These are phyloP conservation scores for Leptopilina myrica DNA, from an alignment of 2,888 invertebrate species.

Conservation along the genomic window DNA sequence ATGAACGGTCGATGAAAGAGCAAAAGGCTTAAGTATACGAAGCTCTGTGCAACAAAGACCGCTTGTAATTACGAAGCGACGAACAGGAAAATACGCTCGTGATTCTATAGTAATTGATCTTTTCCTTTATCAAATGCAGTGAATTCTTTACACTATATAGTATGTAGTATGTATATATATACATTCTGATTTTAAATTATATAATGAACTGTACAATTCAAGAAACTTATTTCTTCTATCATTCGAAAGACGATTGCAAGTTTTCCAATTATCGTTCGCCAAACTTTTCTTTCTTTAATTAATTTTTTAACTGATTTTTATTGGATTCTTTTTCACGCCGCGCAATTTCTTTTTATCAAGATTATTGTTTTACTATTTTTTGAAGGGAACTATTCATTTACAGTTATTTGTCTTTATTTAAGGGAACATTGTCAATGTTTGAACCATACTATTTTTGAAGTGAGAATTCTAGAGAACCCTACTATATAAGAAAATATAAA, in stretches of 20 bases:
- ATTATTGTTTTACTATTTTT: no score
- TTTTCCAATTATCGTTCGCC: constrained; percentile 3
- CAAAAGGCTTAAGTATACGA: constrained; percentile 9
- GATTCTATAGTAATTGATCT: constrained; percentile 28
- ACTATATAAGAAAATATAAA: no score
- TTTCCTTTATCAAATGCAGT: background rate
- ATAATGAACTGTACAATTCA: constrained; percentile 21
- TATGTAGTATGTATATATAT: background rate
- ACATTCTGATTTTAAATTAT: constrained; percentile 7
- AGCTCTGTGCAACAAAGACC: constrained; percentile 8
- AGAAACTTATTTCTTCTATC: constrained; percentile 6
- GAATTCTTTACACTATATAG: background rate
- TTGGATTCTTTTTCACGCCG: background rate
- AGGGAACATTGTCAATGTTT: no score
- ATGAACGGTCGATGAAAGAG: constrained; percentile 2
- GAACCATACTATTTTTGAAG: no score
- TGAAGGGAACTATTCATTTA: no score
- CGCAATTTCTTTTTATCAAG: no score
- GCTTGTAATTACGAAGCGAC: constrained; percentile 25
- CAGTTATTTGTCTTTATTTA: no score
- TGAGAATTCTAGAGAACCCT: no score
- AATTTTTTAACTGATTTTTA: constrained; percentile 7
- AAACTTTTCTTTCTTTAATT: constrained; percentile 4
- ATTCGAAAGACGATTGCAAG: background rate
- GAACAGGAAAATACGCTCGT: constrained; percentile 16